Evolutionary conservation across 2,797 vertebrate genomes (phyloP).

Genomic region (Spinus olivaceus): DNA sequence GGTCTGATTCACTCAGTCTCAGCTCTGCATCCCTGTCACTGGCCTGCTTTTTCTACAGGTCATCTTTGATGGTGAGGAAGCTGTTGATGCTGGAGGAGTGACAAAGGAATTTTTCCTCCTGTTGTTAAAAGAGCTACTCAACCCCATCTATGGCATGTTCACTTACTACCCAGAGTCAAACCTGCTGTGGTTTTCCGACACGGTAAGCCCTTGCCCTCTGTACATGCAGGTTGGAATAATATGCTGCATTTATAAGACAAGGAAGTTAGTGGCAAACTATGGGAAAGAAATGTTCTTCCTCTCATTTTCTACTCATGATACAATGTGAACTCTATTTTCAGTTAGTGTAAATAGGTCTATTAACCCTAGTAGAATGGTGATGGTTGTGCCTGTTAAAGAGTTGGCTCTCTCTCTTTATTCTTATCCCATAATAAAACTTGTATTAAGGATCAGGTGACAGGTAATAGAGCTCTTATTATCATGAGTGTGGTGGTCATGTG

Average conservation of each 20-base stretch:
- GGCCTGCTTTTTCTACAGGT: slow-evolving; percentile 76
- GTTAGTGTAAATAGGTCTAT: not conserved
- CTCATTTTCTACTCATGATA: not conserved
- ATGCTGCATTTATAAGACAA: not conserved
- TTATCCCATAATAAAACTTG: not conserved
- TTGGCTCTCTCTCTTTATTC: not conserved
- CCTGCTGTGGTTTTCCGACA: slow-evolving; percentile 97
- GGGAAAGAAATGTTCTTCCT: not conserved
- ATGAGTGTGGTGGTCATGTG: not conserved
- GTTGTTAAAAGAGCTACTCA: slow-evolving; percentile 92
- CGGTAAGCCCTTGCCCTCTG: slow-evolving; percentile 75
- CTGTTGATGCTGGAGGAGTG: slow-evolving; percentile 93
- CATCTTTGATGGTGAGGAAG: slow-evolving; percentile 97
- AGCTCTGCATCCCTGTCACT: not conserved
- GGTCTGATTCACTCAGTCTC: not conserved
- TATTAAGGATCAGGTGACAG: not conserved
- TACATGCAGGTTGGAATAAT: not conserved
- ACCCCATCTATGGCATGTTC: slow-evolving; percentile 98
- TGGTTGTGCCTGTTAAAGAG: not conserved
- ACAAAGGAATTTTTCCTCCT: slow-evolving; percentile 98
- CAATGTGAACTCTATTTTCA: not conserved
- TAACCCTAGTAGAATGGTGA: not conserved
- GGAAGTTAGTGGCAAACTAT: not conserved
- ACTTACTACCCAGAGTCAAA: slow-evolving; percentile 92
- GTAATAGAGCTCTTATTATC: not conserved